Conservation (phyloP, 1,140 invertebrate species). For the Carcinoscorpius rotundicauda region DNA sequence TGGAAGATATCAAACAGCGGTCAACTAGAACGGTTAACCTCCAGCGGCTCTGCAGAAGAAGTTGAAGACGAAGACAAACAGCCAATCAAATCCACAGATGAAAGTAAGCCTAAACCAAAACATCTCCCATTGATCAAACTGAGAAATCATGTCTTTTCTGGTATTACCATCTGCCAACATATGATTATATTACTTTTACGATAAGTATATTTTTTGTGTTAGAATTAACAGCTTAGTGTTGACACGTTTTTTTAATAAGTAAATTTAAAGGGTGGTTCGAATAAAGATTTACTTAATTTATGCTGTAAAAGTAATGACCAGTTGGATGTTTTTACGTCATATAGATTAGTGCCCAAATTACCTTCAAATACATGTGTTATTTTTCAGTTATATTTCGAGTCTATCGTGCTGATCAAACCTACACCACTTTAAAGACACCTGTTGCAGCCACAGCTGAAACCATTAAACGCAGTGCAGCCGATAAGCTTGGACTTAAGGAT, state of each 20-base stretch:
- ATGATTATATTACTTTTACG: too few species aligned
- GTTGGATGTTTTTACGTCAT: too few species aligned
- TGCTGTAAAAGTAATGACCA: too few species aligned
- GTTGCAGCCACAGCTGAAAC: slow-evolving; percentile 57
- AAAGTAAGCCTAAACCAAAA: neutral
- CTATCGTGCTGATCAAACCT: slow-evolving; percentile 74
- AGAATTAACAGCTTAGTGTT: too few species aligned
- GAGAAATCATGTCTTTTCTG: too few species aligned
- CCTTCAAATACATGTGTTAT: slow-evolving; percentile 16
- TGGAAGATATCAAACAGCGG: neutral
- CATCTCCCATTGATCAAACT: too few species aligned
- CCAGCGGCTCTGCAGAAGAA: neutral
- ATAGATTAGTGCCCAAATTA: too few species aligned
- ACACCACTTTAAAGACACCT: slow-evolving; percentile 60
- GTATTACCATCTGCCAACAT: too few species aligned
- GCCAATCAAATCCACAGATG: slow-evolving; percentile 3
- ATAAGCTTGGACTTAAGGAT: slow-evolving; percentile 59
- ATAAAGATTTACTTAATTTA: too few species aligned
- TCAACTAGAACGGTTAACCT: neutral
- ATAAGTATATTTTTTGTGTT: too few species aligned
- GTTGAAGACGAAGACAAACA: neutral
- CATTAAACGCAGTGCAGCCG: slow-evolving; percentile 59
- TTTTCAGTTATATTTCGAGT: slow-evolving; percentile 65
- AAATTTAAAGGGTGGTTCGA: too few species aligned
- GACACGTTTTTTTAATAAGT: too few species aligned